Conservation (phyloP, 2,888 invertebrate species). For the Cybosia mesomella region DNA sequence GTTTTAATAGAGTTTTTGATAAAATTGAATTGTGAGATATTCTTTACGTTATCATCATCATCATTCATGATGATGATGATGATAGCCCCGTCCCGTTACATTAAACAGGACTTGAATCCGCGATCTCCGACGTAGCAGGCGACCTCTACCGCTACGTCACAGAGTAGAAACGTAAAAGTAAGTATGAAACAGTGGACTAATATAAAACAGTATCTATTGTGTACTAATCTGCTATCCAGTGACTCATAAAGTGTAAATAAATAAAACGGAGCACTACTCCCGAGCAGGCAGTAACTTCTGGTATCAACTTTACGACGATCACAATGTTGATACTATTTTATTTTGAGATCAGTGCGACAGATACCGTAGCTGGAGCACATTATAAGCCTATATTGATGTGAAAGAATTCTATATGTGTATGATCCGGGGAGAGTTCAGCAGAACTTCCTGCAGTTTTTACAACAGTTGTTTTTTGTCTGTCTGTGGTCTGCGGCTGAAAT, state of each 20-base stretch:
- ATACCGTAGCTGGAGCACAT: background rate
- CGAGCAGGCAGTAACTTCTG: slow-evolving; percentile 2
- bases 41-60: no score
- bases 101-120: background rate
- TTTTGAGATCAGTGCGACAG: slow-evolving; percentile 10
- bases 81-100: no score
- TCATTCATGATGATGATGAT: no score
- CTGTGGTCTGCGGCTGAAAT: no score
- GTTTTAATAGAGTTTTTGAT: no score
- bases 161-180: no score
- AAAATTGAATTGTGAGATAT: no score
- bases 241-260: slow-evolving; percentile 18
- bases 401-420: background rate
- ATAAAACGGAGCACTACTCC: slow-evolving; percentile 14
- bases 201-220: background rate
- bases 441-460: no score
- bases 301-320: slow-evolving; percentile 14
- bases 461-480: no score
- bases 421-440: no score
- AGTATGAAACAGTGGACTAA: background rate
- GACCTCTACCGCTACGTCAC: no score
- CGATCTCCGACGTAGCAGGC: no score
- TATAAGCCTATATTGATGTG: background rate
- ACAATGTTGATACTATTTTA: slow-evolving; percentile 8
- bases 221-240: slow-evolving; percentile 11